Percentiles rank a stretch among this genome's conserved stretches.
phyloP scores from a whole-genome alignment of 2,888 invertebrate genomes.

The Hyles lineata region DNA sequence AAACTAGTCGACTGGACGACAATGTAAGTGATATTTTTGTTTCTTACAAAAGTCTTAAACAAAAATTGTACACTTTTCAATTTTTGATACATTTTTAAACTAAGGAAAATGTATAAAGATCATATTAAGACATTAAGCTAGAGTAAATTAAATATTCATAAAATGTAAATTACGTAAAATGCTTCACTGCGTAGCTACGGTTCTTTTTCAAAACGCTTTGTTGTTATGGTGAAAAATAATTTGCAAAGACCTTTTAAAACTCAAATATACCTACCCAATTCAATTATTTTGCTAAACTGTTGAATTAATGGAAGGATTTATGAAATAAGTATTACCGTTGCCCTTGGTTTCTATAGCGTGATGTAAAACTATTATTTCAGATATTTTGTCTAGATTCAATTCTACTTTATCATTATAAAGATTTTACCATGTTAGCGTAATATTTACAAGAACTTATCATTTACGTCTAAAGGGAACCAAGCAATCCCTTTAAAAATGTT shows the following conservation, averaged over 20 bases:
- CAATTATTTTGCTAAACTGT: background rate
- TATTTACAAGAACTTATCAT: too few species aligned
- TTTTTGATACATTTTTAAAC: too few species aligned
- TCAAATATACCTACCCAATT: background rate
- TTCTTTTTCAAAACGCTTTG: too few species aligned
- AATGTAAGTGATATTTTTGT: conserved; percentile 4
- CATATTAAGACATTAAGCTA: too few species aligned
- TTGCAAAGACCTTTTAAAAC: background rate
- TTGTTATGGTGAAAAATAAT: background rate
- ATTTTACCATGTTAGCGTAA: too few species aligned
- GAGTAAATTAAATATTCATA: too few species aligned
- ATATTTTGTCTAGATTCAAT: background rate
- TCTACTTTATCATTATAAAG: too few species aligned
- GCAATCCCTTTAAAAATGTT: too few species aligned
- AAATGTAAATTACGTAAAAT: background rate
- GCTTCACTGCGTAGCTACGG: conserved; percentile 1
- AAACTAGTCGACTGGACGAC: background rate
- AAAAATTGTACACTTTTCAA: background rate
- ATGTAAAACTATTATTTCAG: background rate
- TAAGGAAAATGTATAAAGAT: too few species aligned
- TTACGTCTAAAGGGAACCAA: too few species aligned
- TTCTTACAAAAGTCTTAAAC: background rate
- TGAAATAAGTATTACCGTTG: background rate
- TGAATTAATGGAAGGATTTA: background rate
- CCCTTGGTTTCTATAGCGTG: conserved; percentile 3